Evolutionary conservation across 2,113 vertebrate species (phyloP).

Genomic region (Andinoacara biseriatus): DNA sequence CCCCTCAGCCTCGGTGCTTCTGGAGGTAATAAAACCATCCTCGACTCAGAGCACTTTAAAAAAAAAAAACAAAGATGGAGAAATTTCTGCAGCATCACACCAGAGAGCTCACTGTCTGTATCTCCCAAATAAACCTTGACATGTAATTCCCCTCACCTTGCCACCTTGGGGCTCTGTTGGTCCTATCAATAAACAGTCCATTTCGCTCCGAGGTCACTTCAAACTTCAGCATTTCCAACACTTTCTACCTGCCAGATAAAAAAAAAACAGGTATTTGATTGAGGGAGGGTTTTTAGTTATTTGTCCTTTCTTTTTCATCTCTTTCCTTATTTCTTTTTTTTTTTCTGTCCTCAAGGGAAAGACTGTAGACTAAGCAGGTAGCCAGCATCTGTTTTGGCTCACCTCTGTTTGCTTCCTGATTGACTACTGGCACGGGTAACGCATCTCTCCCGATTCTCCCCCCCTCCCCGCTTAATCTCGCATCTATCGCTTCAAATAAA

Average conservation of each 20-base stretch:
- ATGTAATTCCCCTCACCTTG: slow-evolving; percentile 66
- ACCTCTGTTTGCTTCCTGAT: slow-evolving; percentile 55
- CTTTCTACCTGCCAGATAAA: neutral
- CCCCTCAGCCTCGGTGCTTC: neutral
- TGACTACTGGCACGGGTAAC: slow-evolving; percentile 33
- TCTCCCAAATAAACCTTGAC: slow-evolving; percentile 64
- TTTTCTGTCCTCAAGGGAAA: neutral
- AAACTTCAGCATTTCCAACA: slow-evolving; percentile 26
- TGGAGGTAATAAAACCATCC: slow-evolving; percentile 50
- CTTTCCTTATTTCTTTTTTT: neutral
- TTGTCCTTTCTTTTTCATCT: neutral
- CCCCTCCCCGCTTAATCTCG: slow-evolving; percentile 49
- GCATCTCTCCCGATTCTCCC: slow-evolving; percentile 16
- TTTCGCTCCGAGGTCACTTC: slow-evolving; percentile 52
- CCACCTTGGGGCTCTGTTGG: slow-evolving; percentile 39
- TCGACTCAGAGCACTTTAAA: slow-evolving; percentile 14
- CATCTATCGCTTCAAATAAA: slow-evolving; percentile 64
- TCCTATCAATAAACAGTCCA: slow-evolving; percentile 51
- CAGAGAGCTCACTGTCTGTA: slow-evolving; percentile 40
- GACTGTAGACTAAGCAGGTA: slow-evolving; percentile 41
- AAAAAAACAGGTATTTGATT: slow-evolving; percentile 9
- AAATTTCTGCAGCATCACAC: slow-evolving; percentile 48
- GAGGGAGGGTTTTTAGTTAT: neutral
- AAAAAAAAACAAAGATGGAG: slow-evolving; percentile 18
- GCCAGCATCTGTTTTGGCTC: slow-evolving; percentile 60